phyloP scores from a whole-genome alignment of 2,113 vertebrate species.

The Corythaixoides concolor region DNA sequence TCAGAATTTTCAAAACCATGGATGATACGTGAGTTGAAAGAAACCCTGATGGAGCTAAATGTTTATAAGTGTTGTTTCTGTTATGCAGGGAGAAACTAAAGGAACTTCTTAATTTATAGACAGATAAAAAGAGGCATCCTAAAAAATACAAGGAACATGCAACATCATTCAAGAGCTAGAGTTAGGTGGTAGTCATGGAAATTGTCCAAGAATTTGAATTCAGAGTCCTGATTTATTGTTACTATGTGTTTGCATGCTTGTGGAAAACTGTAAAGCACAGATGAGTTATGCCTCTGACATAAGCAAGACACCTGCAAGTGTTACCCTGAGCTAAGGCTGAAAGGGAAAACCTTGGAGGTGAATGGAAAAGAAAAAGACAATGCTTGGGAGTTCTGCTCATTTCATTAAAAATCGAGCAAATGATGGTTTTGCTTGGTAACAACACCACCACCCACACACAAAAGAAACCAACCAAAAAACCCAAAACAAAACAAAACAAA shows the following conservation, averaged over 20 bases:
- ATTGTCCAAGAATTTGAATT: background rate
- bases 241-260: background rate
- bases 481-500: too few relatives aligned
- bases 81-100: background rate
- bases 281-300: background rate
- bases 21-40: background rate
- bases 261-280: background rate
- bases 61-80: accelerated
- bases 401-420: background rate
- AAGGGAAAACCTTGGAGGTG: background rate
- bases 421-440: background rate
- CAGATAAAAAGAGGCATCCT: background rate
- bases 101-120: background rate
- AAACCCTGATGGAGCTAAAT: background rate
- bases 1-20: background rate
- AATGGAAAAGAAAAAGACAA: background rate
- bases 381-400: background rate
- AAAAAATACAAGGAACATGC: background rate
- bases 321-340: background rate
- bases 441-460: background rate
- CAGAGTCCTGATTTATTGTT: background rate
- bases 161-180: background rate
- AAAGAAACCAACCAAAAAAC: background rate
- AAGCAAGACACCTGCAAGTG: background rate
- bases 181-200: background rate